Conservation (phyloP, 2,113 vertebrate genomes). For the Gallinago paraguaiae region DNA sequence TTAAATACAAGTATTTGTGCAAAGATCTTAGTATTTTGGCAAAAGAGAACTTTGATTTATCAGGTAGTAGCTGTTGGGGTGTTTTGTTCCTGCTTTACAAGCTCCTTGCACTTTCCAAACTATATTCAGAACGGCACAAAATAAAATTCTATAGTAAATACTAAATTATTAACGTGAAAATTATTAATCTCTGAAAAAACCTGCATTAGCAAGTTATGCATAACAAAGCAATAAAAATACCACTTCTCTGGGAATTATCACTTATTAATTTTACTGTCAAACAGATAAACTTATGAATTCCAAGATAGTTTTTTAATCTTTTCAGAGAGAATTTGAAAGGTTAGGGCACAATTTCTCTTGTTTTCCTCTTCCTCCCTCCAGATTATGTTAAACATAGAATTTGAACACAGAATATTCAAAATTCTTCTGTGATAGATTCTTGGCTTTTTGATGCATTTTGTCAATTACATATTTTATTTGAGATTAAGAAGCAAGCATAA, state of each 20-base stretch:
- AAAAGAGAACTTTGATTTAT: not conserved
- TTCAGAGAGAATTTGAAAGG: not conserved
- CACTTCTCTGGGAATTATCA: not conserved
- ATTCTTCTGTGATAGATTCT: not conserved
- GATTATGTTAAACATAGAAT: not conserved
- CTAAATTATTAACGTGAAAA: not conserved
- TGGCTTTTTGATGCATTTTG: not conserved
- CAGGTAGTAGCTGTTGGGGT: not conserved
- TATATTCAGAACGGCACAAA: not conserved
- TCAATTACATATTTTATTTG: not conserved
- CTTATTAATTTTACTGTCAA: not conserved
- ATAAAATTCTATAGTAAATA: not conserved
- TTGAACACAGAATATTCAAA: not conserved
- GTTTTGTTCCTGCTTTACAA: not conserved
- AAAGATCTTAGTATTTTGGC: not conserved
- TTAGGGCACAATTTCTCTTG: not conserved
- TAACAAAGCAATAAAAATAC: not conserved
- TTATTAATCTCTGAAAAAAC: not conserved
- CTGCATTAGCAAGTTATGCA: not conserved
- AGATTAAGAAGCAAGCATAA: not conserved
- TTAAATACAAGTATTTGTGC: not conserved
- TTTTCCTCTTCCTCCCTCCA: not conserved
- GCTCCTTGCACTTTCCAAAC: not conserved
- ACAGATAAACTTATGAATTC: not conserved
- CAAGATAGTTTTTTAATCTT: not conserved